Evolutionary conservation across 2,797 vertebrate species (phyloP).

Genomic region (Cossypha caffra): DNA sequence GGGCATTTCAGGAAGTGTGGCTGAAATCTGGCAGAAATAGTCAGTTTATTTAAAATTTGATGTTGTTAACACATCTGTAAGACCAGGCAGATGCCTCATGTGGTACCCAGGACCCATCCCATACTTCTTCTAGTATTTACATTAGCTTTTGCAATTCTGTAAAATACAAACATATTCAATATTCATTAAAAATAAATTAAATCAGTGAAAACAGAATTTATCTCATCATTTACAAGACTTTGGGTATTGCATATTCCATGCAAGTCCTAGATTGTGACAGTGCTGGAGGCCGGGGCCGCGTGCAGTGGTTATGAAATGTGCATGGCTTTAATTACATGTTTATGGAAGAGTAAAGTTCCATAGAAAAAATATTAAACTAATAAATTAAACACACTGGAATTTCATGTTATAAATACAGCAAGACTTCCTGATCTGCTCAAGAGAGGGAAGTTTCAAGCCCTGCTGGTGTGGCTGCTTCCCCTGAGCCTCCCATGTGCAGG

Average conservation of each 20-base stretch:
- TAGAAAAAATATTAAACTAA: background rate
- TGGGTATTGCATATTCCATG: background rate
- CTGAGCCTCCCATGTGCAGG: rapidly evolving
- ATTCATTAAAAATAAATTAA: background rate
- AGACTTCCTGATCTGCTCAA: background rate
- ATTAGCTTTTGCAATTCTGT: background rate
- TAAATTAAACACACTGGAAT: background rate
- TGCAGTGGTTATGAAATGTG: background rate
- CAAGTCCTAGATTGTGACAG: background rate
- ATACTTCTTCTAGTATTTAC: background rate
- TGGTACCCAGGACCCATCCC: background rate
- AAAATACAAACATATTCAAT: background rate
- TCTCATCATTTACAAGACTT: background rate
- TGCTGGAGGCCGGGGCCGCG: background rate
- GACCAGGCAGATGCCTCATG: background rate
- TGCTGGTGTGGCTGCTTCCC: background rate
- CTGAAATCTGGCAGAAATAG: background rate
- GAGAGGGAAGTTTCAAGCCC: background rate
- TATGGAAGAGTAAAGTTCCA: background rate
- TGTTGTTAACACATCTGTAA: background rate
- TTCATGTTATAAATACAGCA: background rate
- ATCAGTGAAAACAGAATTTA: background rate
- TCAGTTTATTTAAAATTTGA: background rate
- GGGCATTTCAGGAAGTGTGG: background rate
- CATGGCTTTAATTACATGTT: background rate